These are phyloP conservation scores for Neria commutata DNA, from an alignment of 2,888 invertebrate species.

Conservation along the genomic window DNA sequence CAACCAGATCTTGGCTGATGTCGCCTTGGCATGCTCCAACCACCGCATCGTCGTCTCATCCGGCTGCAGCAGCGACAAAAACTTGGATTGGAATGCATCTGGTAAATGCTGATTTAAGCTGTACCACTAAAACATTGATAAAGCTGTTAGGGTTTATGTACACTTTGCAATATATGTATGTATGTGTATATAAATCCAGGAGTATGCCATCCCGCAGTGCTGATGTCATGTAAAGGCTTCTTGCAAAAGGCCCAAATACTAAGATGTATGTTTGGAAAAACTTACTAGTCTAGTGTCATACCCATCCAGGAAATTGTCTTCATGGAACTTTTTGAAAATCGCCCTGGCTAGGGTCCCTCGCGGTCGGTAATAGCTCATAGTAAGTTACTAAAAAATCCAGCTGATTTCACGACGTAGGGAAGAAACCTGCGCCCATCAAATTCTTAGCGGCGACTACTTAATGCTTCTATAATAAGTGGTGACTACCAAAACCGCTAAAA, in stretches of 20 bases:
- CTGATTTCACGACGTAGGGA: too few relatives aligned
- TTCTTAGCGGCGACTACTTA: too few relatives aligned
- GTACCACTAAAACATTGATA: constrained; percentile 61
- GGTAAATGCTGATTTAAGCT: constrained; percentile 50
- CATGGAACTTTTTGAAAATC: constrained; percentile 60
- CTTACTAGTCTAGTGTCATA: constrained; percentile 58
- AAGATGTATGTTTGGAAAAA: constrained; percentile 3
- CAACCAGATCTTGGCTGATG: constrained; percentile 69
- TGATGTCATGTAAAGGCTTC: too few relatives aligned
- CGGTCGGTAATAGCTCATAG: constrained; percentile 55
- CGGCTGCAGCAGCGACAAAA: constrained; percentile 54
- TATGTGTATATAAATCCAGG: not conserved
- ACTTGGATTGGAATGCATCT: constrained; percentile 54
- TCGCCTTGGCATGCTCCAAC: constrained; percentile 56
- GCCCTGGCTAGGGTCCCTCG: constrained; percentile 59
- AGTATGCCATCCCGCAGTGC: too few relatives aligned
- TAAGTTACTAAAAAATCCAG: too few relatives aligned
- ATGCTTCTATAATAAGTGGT: too few relatives aligned
- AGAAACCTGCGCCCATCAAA: too few relatives aligned
- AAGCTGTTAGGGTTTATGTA: too few relatives aligned
- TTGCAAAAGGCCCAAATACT: too few relatives aligned
- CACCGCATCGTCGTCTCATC: constrained; percentile 56
- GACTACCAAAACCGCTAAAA: too few relatives aligned
- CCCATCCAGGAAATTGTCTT: constrained; percentile 59
- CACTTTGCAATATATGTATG: not conserved